These are phyloP conservation scores for Ectobius pallidus DNA, from an alignment of 2,888 invertebrate species.

Conservation along the genomic window DNA sequence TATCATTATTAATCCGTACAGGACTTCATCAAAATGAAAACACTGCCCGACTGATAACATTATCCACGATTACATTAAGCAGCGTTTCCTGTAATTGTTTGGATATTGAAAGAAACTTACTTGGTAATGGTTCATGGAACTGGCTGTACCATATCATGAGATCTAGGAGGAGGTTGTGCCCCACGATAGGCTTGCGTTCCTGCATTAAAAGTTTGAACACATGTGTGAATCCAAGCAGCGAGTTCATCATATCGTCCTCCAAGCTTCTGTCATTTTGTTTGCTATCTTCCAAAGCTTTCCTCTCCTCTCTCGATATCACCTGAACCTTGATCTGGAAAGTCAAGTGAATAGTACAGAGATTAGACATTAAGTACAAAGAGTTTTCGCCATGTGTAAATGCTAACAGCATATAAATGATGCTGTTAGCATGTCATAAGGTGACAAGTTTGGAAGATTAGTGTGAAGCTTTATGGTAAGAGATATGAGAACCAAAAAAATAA, in stretches of 20 bases:
- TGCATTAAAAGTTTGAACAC: slow-evolving; percentile 66
- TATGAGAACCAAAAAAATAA: too few relatives aligned
- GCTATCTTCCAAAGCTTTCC: slow-evolving; percentile 36
- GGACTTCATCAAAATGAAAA: too few relatives aligned
- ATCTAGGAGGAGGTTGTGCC: slow-evolving; percentile 77
- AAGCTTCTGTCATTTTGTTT: slow-evolving; percentile 47
- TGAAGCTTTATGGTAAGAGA: too few relatives aligned
- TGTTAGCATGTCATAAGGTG: too few relatives aligned
- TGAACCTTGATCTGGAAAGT: slow-evolving; percentile 49
- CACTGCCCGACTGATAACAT: too few relatives aligned
- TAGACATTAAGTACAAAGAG: background rate
- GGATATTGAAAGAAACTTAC: too few relatives aligned
- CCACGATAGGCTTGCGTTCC: slow-evolving; percentile 72
- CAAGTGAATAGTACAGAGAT: background rate
- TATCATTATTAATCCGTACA: too few relatives aligned
- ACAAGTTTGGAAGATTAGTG: too few relatives aligned
- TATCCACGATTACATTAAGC: too few relatives aligned
- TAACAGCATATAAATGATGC: too few relatives aligned
- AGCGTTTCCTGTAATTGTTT: too few relatives aligned
- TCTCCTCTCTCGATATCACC: slow-evolving; percentile 51
- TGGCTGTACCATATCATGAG: slow-evolving; percentile 72
- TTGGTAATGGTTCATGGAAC: slow-evolving; percentile 72
- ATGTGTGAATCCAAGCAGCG: slow-evolving; percentile 69
- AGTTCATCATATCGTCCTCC: slow-evolving; percentile 59
- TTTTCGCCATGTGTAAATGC: background rate